Percentiles rank a stretch among this genome's conserved stretches.
Evolutionary conservation across 2,113 vertebrate genomes (phyloP).

Genomic region (Nematolebias whitei): DNA sequence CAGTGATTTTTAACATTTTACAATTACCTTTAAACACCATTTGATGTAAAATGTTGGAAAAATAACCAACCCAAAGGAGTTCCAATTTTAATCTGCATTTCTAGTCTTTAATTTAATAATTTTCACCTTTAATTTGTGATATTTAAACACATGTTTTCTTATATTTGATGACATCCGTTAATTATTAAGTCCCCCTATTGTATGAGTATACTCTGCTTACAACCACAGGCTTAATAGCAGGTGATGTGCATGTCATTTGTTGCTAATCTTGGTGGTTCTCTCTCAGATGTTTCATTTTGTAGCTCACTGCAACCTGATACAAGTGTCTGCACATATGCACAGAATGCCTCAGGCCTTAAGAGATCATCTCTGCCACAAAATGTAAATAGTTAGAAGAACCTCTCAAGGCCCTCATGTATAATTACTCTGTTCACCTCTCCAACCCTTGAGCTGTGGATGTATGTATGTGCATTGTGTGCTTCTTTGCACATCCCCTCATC

Average conservation of each 20-base stretch:
- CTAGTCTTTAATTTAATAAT: no score
- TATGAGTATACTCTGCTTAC: constrained; percentile 8
- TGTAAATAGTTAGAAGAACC: constrained; percentile 39
- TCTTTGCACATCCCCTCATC: background rate
- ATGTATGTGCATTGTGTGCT: constrained; percentile 4
- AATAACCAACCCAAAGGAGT: background rate
- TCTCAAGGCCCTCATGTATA: constrained; percentile 30
- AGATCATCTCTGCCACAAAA: constrained; percentile 27
- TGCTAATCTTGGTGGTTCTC: constrained; percentile 3
- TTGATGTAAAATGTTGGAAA: background rate
- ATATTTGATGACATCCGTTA: no score
- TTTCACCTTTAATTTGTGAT: background rate
- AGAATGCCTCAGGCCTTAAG: background rate
- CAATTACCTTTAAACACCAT: no score
- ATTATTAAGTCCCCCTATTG: no score
- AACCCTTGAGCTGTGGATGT: background rate
- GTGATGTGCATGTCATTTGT: constrained; percentile 36
- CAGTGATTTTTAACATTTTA: no score
- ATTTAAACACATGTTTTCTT: accelerated
- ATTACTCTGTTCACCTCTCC: constrained; percentile 20
- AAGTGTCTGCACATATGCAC: background rate
- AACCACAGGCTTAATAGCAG: constrained; percentile 27
- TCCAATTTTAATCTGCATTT: background rate
- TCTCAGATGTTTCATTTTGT: constrained; percentile 8
- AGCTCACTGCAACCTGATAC: constrained; percentile 2